Conservation (phyloP, 2,113 vertebrate genomes). For the Malurus cyaneus region DNA sequence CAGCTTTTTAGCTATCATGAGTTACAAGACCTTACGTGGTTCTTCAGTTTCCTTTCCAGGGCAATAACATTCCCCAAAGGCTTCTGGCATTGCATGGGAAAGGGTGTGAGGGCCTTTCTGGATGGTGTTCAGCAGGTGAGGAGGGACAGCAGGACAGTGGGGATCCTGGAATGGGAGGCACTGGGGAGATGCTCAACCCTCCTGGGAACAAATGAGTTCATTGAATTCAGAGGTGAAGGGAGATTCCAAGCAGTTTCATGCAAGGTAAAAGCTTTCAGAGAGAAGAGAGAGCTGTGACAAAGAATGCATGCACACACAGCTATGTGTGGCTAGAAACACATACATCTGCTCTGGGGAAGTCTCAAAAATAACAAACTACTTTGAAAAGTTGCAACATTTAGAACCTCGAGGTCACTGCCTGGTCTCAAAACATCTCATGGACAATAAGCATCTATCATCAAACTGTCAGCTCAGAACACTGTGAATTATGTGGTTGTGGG, state of each 20-base stretch:
- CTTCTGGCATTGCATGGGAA: background rate
- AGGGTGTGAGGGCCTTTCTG: background rate
- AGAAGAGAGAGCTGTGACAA: background rate
- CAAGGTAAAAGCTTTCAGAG: background rate
- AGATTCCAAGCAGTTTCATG: background rate
- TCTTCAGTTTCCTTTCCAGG: constrained; percentile 45
- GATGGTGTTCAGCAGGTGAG: background rate
- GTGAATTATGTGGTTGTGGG: background rate
- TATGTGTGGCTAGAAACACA: background rate
- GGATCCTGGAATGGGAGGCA: background rate
- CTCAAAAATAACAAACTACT: background rate
- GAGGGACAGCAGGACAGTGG: background rate
- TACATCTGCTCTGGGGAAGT: fast-evolving
- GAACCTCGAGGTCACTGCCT: background rate
- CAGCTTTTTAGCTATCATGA: constrained; percentile 3
- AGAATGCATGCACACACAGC: background rate
- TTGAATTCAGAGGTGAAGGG: background rate
- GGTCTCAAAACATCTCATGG: background rate
- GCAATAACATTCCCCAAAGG: background rate
- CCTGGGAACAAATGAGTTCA: background rate
- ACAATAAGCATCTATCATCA: background rate
- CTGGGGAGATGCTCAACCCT: background rate
- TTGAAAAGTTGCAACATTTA: background rate
- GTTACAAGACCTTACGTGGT: constrained; percentile 15
- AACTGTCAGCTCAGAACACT: background rate